Evolutionary conservation across 2,113 vertebrate genomes (phyloP), one percentile per base, ranked within the genome.

Genomic region (Spea bombifrons): DNA sequence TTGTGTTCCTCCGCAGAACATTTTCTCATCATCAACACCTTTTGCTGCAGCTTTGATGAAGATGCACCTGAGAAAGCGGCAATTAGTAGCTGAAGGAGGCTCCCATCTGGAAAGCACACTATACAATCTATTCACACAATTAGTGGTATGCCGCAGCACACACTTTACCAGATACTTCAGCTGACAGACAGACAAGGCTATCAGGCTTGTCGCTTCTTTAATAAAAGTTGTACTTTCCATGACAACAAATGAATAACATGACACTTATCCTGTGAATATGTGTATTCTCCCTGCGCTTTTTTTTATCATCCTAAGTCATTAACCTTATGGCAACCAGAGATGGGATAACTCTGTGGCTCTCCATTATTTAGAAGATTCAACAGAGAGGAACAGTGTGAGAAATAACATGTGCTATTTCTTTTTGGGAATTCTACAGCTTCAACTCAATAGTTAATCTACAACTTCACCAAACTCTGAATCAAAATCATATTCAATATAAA

Each of bases 211-310:
- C 63, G 67, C 61, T 61, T 66, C 73, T 80, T 80, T 65, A 74
- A 48, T 73, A 74, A 74, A 80, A 80, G 78, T 80, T 80, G 64
- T 15, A 68, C 78, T 80, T 80, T 74, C 78, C 71, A 80, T 80
- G 71, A 65, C 78, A 74, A 80, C 70, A 74, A 64, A 52, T 80
- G 78, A 74, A 80, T 80, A 73, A 68, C 77, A 73, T 73, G 71
- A 73, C 71, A 80, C 71, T 80, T 80, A 43, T 48, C 43, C 30
- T 6, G 17, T 72, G 76, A 78, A 78, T 78, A 50, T 44, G 5
- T 10, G 48, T 10, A 71, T 78, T 78, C 76, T 65, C 71, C 68
- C 61, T 64, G 49, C 69, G 53, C 76, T 72, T 78, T 72, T 64
- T 72, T 69, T 78, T 78, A 72, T 65, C 66, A 68, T 64, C 76